Conservation (phyloP, 2,888 invertebrate species). For the Pseudococcus viburni region DNA sequence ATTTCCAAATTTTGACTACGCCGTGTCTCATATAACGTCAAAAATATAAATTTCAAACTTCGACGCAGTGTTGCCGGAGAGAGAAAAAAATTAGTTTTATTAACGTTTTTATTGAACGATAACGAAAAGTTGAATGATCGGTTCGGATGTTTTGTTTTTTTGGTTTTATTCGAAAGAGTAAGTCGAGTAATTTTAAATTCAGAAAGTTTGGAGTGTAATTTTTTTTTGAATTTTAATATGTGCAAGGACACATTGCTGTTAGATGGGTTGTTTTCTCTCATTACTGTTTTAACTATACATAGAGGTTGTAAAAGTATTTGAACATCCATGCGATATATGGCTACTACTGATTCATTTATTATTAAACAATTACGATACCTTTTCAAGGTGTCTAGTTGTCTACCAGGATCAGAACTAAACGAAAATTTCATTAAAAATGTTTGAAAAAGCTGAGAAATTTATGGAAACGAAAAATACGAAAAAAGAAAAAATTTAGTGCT, state of each 20-base stretch:
- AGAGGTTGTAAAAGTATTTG: not conserved
- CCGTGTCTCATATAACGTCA: constrained; percentile 12
- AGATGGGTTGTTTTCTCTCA: not conserved
- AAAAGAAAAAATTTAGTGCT: no score
- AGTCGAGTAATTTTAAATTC: not conserved
- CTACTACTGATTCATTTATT: not conserved
- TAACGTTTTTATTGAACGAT: not conserved
- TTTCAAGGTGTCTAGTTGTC: no score
- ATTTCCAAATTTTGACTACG: constrained; percentile 32
- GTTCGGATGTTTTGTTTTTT: not conserved
- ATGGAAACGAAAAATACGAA: no score
- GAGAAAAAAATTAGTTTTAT: not conserved
- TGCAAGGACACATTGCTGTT: not conserved
- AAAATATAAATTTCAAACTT: not conserved
- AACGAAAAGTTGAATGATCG: not conserved
- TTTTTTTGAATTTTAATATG: not conserved
- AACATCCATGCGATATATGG: no score
- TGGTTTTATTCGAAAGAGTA: not conserved
- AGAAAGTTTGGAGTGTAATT: not conserved
- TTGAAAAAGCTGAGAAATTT: no score
- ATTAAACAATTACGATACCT: no score
- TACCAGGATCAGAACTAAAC: no score
- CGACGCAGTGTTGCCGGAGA: not conserved
- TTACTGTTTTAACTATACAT: not conserved
- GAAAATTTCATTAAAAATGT: no score